phyloP scores from a whole-genome alignment of 1,140 invertebrate genomes.

The Aethina tumida region DNA sequence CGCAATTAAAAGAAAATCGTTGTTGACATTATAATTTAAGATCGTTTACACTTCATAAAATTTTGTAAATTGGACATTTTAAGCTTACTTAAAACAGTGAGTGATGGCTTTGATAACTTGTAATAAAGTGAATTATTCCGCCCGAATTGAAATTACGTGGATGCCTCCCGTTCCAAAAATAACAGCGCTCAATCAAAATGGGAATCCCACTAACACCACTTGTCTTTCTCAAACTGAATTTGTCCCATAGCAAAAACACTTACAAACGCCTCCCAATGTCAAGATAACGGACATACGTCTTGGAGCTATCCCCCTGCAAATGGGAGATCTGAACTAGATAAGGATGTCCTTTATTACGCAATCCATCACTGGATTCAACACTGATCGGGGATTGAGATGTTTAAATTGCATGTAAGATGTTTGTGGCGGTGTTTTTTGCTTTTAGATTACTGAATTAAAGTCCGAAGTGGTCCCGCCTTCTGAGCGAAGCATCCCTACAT shows the following conservation, averaged over 20 bases:
- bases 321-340: conserved; percentile 18
- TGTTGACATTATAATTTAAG: too few relatives aligned
- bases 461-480: conserved; percentile 1
- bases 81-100: too few relatives aligned
- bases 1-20: too few relatives aligned
- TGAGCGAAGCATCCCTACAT: not conserved
- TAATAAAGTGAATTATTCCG: too few relatives aligned
- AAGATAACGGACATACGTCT: conserved; percentile 21
- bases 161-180: too few relatives aligned
- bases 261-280: conserved; percentile 10
- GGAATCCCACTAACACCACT: conserved; percentile 13
- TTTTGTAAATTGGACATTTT: too few relatives aligned
- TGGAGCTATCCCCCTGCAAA: conserved; percentile 15
- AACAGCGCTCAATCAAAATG: conserved; percentile 13
- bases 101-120: too few relatives aligned
- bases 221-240: conserved; percentile 20
- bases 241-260: conserved; percentile 22
- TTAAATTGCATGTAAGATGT: conserved; percentile 25
- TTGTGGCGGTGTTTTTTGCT: conserved; percentile 14
- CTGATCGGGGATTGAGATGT: conserved; percentile 24
- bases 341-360: conserved; percentile 22
- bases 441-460: conserved; percentile 24
- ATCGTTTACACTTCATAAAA: too few relatives aligned
- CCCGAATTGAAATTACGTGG: too few relatives aligned
- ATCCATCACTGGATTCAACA: conserved; percentile 23